Evolutionary conservation across 2,888 invertebrate species (phyloP).

Genomic region (Lordiphosa andalusiaca): DNA sequence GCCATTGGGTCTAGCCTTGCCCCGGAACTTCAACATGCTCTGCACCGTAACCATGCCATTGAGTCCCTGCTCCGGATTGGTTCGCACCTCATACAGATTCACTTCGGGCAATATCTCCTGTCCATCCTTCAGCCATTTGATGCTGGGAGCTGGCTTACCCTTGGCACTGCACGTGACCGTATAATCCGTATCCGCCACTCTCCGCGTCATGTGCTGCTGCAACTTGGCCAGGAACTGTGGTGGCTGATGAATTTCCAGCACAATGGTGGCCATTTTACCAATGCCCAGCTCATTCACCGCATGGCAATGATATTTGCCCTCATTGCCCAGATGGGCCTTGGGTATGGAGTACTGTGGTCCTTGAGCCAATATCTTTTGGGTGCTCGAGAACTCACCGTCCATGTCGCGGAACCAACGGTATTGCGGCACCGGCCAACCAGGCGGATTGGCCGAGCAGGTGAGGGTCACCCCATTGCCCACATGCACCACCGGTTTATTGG

Average conservation of each 20-base stretch:
- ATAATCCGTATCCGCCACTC: conserved; percentile 89
- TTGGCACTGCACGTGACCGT: conserved; percentile 91
- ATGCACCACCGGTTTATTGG: conserved; percentile 90
- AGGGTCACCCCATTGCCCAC: conserved; percentile 91
- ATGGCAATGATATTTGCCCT: conserved; percentile 94
- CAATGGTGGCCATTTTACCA: conserved; percentile 91
- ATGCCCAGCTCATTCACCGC: conserved; percentile 94
- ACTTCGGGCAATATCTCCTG: conserved; percentile 88
- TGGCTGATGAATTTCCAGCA: conserved; percentile 92
- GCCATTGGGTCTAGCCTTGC: conserved; percentile 87
- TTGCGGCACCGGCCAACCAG: conserved; percentile 95
- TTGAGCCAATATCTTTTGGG: conserved; percentile 86
- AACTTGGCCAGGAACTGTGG: conserved; percentile 91
- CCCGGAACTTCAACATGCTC: conserved; percentile 89
- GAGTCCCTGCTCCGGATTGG: conserved; percentile 87
- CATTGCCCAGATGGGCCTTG: conserved; percentile 90
- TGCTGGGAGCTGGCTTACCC: conserved; percentile 91
- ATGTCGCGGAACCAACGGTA: conserved; percentile 94
- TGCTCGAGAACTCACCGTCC: conserved; percentile 82
- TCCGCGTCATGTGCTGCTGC: conserved; percentile 89
- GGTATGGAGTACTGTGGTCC: conserved; percentile 92
- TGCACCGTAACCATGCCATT: conserved; percentile 91
- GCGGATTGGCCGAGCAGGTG: conserved; percentile 92
- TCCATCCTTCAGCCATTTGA: conserved; percentile 93
- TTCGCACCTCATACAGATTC: conserved; percentile 90